These are phyloP conservation scores for Ctenoplectra terminalis DNA, from an alignment of 1,140 invertebrate species.

Conservation along the genomic window DNA sequence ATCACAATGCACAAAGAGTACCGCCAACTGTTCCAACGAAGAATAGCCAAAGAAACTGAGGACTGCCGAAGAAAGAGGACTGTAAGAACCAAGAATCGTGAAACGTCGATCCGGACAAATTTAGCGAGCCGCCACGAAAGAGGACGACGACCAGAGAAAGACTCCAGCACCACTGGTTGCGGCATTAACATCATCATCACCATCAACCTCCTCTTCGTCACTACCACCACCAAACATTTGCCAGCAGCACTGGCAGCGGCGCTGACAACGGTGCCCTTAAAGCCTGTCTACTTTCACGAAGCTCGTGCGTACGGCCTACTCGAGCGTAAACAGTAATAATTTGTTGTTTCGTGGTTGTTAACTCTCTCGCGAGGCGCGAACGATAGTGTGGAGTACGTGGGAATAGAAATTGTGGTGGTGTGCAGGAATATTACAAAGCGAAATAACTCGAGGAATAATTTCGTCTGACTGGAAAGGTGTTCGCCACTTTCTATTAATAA, in stretches of 20 bases:
- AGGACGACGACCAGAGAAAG: slow-evolving; percentile 51
- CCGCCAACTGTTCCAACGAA: no score
- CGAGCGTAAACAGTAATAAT: slow-evolving; percentile 36
- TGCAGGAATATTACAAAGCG: not conserved
- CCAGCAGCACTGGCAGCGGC: slow-evolving; percentile 14
- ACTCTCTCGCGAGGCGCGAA: not conserved
- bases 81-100: not conserved
- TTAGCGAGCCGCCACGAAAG: slow-evolving; percentile 12
- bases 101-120: slow-evolving; percentile 18
- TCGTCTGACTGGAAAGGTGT: not conserved
- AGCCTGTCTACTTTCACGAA: slow-evolving; percentile 37
- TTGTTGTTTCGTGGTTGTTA: slow-evolving; percentile 4
- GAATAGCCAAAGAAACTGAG: no score
- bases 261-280: slow-evolving; percentile 31
- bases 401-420: not conserved
- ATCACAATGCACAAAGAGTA: no score
- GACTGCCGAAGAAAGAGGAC: not conserved
- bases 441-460: slow-evolving; percentile 19
- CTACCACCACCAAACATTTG: slow-evolving; percentile 26
- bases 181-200: slow-evolving; percentile 62
- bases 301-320: not conserved
- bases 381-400: not conserved
- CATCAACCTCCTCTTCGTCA: slow-evolving; percentile 60
- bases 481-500: slow-evolving; percentile 4
- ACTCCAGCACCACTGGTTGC: slow-evolving; percentile 54